Evolutionary conservation across 2,113 vertebrate genomes (phyloP).

Genomic region (Dromaius novaehollandiae): DNA sequence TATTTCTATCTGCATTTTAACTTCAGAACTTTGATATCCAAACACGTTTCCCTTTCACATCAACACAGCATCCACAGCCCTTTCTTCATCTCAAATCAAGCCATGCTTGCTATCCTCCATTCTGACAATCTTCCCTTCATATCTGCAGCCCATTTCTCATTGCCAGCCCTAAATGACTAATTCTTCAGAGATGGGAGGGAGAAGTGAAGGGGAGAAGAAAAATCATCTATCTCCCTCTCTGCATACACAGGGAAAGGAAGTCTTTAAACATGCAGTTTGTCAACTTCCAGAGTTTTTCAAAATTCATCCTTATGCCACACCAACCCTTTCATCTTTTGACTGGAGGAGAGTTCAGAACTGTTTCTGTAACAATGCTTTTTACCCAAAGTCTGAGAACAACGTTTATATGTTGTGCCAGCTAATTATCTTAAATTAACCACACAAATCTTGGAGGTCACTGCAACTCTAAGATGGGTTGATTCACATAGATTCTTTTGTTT

Average conservation of each 20-base stretch:
- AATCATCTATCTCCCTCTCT: background rate
- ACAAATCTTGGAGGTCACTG: background rate
- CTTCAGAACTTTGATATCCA: background rate
- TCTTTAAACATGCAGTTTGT: background rate
- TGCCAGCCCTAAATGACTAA: background rate
- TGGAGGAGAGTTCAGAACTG: background rate
- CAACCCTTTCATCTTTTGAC: background rate
- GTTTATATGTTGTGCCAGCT: background rate
- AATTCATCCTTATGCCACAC: background rate
- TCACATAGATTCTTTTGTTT: background rate
- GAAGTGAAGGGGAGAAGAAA: background rate
- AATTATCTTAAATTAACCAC: background rate
- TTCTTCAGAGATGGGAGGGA: background rate
- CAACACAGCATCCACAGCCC: background rate
- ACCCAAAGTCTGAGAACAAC: background rate
- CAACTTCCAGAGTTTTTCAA: background rate
- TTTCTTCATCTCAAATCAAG: background rate
- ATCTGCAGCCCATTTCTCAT: background rate
- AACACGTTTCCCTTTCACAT: background rate
- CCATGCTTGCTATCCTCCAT: background rate
- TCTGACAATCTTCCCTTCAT: background rate
- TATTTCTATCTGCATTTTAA: background rate
- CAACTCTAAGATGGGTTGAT: background rate
- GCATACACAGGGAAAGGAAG: accelerated
- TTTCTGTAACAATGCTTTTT: background rate